Conservation (phyloP, 2,113 vertebrate genomes). For the Struthio camelus region DNA sequence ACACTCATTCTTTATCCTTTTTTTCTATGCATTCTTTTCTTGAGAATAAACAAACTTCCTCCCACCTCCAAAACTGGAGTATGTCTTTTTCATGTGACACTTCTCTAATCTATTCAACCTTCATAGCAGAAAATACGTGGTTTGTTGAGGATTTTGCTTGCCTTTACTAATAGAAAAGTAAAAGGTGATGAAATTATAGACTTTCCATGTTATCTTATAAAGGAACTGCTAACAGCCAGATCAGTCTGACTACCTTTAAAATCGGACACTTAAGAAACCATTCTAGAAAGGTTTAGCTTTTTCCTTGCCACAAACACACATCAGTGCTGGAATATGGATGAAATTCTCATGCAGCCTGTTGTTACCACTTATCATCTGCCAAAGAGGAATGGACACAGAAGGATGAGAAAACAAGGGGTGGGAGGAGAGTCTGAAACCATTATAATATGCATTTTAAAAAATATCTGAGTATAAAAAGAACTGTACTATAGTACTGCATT, state of each 20-base stretch:
- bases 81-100: not conserved
- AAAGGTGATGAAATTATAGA: not conserved
- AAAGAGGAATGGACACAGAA: not conserved
- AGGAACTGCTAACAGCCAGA: not conserved
- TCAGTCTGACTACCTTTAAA: not conserved
- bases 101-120: not conserved
- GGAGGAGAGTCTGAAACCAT: not conserved
- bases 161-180: not conserved
- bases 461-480: not conserved
- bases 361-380: not conserved
- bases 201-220: not conserved
- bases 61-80: not conserved
- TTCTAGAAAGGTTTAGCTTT: not conserved
- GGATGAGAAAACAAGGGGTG: not conserved
- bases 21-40: not conserved
- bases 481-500: not conserved
- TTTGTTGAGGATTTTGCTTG: not conserved
- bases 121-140: constrained; percentile 2
- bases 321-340: not conserved
- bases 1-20: not conserved
- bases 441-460: not conserved
- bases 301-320: not conserved
- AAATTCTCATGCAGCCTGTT: not conserved
- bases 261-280: not conserved
- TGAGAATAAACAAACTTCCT: not conserved